Conservation (phyloP, 2,888 invertebrate species). For the Sinotaia quadrata region DNA sequence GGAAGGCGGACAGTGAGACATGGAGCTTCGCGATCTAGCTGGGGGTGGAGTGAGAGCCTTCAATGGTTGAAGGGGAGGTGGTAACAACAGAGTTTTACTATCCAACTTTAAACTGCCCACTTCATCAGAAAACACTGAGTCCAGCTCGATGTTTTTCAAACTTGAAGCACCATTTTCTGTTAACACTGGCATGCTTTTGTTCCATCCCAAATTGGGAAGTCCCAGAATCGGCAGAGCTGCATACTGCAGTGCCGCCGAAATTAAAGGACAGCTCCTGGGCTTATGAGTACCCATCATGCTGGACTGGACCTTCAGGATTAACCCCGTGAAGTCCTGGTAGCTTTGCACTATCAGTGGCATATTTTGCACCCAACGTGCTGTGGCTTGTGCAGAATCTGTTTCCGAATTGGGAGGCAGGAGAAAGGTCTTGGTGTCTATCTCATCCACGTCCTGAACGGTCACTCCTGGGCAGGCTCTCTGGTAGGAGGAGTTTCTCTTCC, state of each 20-base stretch:
- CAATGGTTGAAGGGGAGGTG: neutral
- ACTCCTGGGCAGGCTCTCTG: conserved; percentile 8
- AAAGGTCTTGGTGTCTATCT: conserved; percentile 9
- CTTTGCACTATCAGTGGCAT: conserved; percentile 40
- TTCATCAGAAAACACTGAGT: conserved; percentile 11
- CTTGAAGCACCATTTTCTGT: conserved; percentile 21
- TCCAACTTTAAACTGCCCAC: neutral
- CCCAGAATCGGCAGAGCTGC: conserved; percentile 32
- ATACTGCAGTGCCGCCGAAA: conserved; percentile 24
- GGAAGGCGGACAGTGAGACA: neutral
- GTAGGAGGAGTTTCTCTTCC: neutral
- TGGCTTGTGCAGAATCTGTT: conserved; percentile 39
- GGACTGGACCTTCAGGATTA: conserved; percentile 33
- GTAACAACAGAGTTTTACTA: neutral
- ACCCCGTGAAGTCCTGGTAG: conserved; percentile 36
- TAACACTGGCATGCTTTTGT: conserved; percentile 40
- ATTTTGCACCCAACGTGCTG: conserved; percentile 51
- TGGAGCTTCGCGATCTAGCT: neutral
- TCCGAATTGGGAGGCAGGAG: conserved; percentile 37
- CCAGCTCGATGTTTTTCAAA: conserved; percentile 12
- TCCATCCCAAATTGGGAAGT: conserved; percentile 32
- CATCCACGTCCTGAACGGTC: conserved; percentile 24
- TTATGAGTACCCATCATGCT: conserved; percentile 28
- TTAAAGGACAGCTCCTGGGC: conserved; percentile 36
- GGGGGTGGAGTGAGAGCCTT: neutral